Conservation (phyloP, 1,140 invertebrate species). For the Pomacea maculata region DNA sequence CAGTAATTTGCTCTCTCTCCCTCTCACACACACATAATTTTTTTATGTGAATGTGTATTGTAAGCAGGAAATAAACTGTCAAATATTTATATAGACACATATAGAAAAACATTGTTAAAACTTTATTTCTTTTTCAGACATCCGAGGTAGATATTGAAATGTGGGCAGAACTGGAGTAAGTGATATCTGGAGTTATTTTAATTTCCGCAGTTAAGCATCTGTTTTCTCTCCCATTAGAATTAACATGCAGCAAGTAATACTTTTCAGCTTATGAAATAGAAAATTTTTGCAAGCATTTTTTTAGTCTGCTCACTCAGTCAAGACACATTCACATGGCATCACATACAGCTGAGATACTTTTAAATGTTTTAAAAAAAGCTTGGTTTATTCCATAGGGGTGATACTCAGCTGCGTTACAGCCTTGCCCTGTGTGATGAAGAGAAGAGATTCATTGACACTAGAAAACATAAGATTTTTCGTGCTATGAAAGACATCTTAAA, state of each 20-base stretch:
- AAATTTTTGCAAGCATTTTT: too few species aligned
- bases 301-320: too few species aligned
- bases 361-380: too few species aligned
- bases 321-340: too few species aligned
- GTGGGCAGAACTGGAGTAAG: slow-evolving; percentile 50
- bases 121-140: slow-evolving; percentile 38
- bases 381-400: slow-evolving; percentile 19
- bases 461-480: slow-evolving; percentile 53
- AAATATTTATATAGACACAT: not conserved
- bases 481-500: slow-evolving; percentile 61
- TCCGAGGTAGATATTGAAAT: slow-evolving; percentile 54
- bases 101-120: not conserved
- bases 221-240: too few species aligned
- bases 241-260: too few species aligned
- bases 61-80: not conserved
- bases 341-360: too few species aligned
- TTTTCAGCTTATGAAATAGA: too few species aligned
- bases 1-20: not conserved
- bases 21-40: not conserved
- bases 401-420: slow-evolving; percentile 51
- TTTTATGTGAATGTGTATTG: not conserved
- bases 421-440: slow-evolving; percentile 65
- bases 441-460: slow-evolving; percentile 58
- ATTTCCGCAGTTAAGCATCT: too few species aligned
- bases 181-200: slow-evolving; percentile 5